Percentiles rank a stretch among this genome's conserved stretches.
These are phyloP conservation scores for Enteromius radiatus DNA, from an alignment of 2,797 vertebrate species.

Conservation along the genomic window DNA sequence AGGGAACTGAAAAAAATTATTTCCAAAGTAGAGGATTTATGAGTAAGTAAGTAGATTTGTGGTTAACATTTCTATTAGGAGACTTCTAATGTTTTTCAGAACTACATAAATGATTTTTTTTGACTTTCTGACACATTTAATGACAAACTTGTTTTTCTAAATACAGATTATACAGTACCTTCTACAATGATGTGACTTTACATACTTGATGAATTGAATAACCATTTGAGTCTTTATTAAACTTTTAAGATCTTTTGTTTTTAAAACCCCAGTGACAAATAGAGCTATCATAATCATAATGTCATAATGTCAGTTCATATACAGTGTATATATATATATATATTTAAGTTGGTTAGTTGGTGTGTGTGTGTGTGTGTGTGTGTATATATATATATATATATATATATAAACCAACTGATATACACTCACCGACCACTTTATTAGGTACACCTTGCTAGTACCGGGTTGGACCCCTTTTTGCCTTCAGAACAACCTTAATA, in stretches of 20 bases:
- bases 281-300: too few species aligned
- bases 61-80: neutral
- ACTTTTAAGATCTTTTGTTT: neutral
- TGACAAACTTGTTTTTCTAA: neutral
- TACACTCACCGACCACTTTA: too few species aligned
- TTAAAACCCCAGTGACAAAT: neutral
- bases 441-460: too few species aligned
- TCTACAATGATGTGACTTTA: neutral
- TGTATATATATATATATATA: too few species aligned
- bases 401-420: too few species aligned
- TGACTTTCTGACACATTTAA: too few species aligned
- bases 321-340: too few species aligned
- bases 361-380: too few species aligned
- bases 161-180: neutral
- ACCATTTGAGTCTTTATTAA: neutral
- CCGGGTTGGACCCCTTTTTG: too few species aligned
- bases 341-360: too few species aligned
- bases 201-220: neutral
- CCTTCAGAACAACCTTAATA: too few species aligned
- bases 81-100: neutral
- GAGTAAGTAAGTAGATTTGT: neutral
- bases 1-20: neutral
- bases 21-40: neutral
- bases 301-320: too few species aligned
- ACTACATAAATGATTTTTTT: neutral